phyloP scores from a whole-genome alignment of 2,113 vertebrate genomes.

The Tragulus kanchil region DNA sequence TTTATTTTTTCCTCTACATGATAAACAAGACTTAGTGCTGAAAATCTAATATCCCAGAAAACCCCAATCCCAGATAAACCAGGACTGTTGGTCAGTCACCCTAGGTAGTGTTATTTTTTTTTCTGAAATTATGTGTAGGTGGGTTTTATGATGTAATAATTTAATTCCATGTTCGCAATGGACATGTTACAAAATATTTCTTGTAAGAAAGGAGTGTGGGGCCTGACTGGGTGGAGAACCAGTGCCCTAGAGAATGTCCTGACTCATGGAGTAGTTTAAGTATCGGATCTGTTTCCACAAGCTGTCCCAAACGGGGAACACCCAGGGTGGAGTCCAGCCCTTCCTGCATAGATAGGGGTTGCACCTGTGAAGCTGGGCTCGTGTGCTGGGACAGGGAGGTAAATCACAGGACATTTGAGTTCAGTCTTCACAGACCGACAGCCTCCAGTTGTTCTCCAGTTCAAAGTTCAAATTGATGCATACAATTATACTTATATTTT shows the following conservation, averaged over 20 bases:
- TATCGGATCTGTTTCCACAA: constrained; percentile 11
- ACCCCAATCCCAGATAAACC: neutral
- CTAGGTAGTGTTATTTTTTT: neutral
- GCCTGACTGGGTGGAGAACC: neutral
- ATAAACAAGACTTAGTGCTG: neutral
- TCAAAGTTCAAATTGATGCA: neutral
- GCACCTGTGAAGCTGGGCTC: neutral
- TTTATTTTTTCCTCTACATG: neutral
- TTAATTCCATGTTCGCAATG: constrained; percentile 9
- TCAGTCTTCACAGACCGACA: neutral
- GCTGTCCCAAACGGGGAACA: neutral
- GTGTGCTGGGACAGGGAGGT: neutral
- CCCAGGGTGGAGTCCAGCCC: neutral
- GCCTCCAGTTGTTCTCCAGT: neutral
- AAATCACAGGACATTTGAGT: neutral
- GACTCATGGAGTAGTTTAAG: neutral
- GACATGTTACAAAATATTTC: neutral
- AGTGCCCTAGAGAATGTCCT: constrained; percentile 7
- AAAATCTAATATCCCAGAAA: neutral
- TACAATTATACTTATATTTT: neutral
- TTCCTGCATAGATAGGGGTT: neutral
- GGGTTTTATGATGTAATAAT: constrained; percentile 9
- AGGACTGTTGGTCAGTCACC: neutral
- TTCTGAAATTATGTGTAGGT: neutral
- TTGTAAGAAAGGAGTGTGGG: neutral